A percentile compares a stretch with the other conserved stretches of the same genome.
Conservation (phyloP, 2,113 vertebrate genomes). For the Pterocles burchelli region DNA sequence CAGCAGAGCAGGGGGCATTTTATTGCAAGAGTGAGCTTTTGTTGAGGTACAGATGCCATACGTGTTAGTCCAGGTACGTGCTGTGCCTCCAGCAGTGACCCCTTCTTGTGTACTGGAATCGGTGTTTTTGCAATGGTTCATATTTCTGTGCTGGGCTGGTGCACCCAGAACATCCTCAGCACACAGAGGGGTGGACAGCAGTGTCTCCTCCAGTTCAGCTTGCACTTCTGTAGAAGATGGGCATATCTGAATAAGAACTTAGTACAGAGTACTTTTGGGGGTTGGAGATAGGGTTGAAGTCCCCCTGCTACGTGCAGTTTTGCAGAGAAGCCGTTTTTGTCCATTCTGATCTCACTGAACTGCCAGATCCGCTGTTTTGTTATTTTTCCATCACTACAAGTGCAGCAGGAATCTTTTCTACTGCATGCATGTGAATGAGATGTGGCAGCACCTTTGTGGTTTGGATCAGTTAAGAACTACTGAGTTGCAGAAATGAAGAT, state of each 20-base stretch:
- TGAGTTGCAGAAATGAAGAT: background rate
- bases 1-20: background rate
- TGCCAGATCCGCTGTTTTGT: background rate
- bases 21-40: background rate
- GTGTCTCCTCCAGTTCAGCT: background rate
- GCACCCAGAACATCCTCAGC: background rate
- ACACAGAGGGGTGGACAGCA: background rate
- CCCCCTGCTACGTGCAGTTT: background rate
- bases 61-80: background rate
- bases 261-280: background rate
- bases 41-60: too few relatives aligned
- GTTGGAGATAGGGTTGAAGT: background rate
- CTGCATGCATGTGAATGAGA: background rate
- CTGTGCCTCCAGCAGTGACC: background rate
- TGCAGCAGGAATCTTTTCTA: background rate
- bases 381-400: background rate
- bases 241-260: background rate
- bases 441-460: background rate
- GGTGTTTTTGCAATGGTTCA: background rate
- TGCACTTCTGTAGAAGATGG: background rate
- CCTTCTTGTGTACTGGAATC: background rate
- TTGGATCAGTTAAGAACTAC: background rate
- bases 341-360: background rate
- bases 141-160: background rate
- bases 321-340: background rate